Evolutionary conservation across 2,113 vertebrate species (phyloP).

Genomic region (Rhizomys pruinosus): DNA sequence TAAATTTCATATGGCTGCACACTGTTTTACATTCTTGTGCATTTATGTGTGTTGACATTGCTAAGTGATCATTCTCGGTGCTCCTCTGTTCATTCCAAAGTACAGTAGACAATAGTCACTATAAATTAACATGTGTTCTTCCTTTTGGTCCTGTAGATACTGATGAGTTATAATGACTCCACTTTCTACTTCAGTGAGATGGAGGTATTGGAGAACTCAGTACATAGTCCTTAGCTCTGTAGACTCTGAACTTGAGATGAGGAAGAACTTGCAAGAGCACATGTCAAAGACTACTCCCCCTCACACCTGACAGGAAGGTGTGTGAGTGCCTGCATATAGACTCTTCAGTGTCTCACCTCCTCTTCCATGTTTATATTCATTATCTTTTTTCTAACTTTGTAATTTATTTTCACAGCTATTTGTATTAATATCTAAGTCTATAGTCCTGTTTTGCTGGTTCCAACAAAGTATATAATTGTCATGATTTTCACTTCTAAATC

Average conservation of each 20-base stretch:
- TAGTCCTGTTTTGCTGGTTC: background rate
- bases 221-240: background rate
- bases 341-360: background rate
- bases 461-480: background rate
- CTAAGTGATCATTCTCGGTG: constrained; percentile 34
- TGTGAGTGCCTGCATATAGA: too few species aligned
- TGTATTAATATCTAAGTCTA: background rate
- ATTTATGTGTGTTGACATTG: constrained; percentile 8
- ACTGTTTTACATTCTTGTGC: background rate
- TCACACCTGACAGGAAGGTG: background rate
- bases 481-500: constrained; percentile 1
- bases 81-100: constrained; percentile 54
- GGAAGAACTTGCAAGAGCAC: too few species aligned
- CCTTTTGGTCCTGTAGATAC: constrained; percentile 44
- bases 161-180: constrained; percentile 58
- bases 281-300: background rate
- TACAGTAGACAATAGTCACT: constrained; percentile 33
- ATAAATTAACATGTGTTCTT: constrained; percentile 59
- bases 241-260: background rate
- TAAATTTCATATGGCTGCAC: background rate
- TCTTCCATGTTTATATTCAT: background rate
- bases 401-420: background rate
- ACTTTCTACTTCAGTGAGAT: constrained; percentile 47
- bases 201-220: background rate
- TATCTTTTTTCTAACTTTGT: background rate